phyloP scores from a whole-genome alignment of 2,797 vertebrate species.

The Scolopax rusticola region DNA sequence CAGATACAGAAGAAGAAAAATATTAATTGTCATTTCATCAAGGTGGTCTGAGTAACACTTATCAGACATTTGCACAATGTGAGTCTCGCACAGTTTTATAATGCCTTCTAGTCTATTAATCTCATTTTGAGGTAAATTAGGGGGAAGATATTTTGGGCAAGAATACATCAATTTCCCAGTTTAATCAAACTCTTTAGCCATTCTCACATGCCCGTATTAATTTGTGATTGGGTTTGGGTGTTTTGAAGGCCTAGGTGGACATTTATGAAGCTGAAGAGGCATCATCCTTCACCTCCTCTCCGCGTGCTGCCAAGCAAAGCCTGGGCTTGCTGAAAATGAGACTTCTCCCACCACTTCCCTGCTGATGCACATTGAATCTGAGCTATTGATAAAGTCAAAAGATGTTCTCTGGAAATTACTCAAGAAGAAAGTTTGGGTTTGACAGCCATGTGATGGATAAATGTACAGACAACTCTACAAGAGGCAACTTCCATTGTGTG shows the following conservation, averaged over 20 bases:
- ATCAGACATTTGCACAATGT: not conserved
- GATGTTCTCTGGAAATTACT: not conserved
- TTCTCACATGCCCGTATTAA: not conserved
- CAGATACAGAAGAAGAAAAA: not conserved
- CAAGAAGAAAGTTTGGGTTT: not conserved
- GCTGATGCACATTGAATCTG: not conserved
- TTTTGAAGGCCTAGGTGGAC: not conserved
- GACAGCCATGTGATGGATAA: not conserved
- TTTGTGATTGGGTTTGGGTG: not conserved
- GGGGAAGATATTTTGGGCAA: not conserved
- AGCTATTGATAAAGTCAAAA: not conserved
- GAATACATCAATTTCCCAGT: not conserved
- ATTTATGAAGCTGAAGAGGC: not conserved
- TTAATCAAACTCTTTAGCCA: not conserved
- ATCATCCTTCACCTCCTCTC: not conserved
- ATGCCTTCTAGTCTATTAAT: not conserved
- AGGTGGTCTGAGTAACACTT: not conserved
- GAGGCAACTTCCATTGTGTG: not conserved
- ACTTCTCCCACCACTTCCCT: not conserved
- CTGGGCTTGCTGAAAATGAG: not conserved
- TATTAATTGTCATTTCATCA: not conserved
- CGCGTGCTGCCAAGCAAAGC: not conserved
- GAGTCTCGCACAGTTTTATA: not conserved
- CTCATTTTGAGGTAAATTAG: not conserved
- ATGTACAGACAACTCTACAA: not conserved